Conservation (phyloP, 1,140 invertebrate genomes). For the Drosophila gunungcola region DNA sequence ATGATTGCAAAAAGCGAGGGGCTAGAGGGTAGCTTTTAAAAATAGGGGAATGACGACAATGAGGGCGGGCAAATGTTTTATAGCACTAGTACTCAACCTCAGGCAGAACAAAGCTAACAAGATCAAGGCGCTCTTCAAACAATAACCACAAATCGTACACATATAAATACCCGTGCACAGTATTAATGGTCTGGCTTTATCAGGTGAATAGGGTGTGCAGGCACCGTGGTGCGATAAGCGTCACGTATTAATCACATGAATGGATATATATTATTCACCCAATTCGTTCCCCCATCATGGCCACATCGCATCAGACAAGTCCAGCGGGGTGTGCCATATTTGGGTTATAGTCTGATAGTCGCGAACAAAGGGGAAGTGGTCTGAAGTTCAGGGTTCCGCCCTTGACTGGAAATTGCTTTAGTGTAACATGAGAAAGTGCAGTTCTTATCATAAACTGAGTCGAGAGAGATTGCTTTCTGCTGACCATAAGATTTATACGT, state of each 20-base stretch:
- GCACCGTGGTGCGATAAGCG: slow-evolving; percentile 45
- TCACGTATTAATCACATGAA: slow-evolving; percentile 66
- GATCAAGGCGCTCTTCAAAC: slow-evolving; percentile 38
- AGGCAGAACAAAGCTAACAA: slow-evolving; percentile 16
- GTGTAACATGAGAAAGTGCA: slow-evolving; percentile 45
- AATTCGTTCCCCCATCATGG: not conserved
- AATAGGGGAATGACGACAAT: slow-evolving; percentile 48
- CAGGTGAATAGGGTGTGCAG: slow-evolving; percentile 49
- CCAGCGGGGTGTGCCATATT: slow-evolving; percentile 27
- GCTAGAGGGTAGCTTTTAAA: slow-evolving; percentile 11
- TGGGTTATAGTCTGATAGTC: slow-evolving; percentile 32
- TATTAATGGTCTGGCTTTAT: slow-evolving; percentile 41
- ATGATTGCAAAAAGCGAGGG: slow-evolving; percentile 34
- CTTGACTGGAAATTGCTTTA: slow-evolving; percentile 1
- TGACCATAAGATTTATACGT: no score
- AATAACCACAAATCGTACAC: slow-evolving; percentile 31
- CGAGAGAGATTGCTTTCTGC: no score
- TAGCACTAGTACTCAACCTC: not conserved
- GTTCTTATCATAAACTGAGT: slow-evolving; percentile 16
- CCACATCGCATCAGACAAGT: slow-evolving; percentile 51
- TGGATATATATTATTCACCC: slow-evolving; percentile 45
- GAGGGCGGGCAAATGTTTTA: slow-evolving; percentile 13
- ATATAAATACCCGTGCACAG: slow-evolving; percentile 5
- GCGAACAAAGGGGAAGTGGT: slow-evolving; percentile 5
- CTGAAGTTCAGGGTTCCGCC: slow-evolving; percentile 21